Base-by-base conservation (phyloP, 2,797 vertebrate genomes). In the Ciconia nigra region DNA sequence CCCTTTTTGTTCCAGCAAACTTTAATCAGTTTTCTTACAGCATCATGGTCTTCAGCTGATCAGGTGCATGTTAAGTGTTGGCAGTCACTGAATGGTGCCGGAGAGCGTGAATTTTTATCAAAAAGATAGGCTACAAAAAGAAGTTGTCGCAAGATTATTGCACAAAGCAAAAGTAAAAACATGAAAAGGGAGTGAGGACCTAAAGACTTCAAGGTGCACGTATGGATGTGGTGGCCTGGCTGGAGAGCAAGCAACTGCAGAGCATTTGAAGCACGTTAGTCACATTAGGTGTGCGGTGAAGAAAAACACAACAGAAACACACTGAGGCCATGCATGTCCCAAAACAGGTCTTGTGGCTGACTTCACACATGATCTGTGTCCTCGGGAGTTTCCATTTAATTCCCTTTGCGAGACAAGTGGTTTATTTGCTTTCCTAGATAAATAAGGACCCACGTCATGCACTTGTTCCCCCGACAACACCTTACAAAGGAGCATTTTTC, bases 391-490 rank as follows among this genome's bases (percentile, higher is more conserved):
- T 92, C 96, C 90, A 96, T 87, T 89, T 35, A 92, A 94, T 66
- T 92, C 95, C 93, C 92, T 95, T 82, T 92, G 96, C 41, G 2
- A 89, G 94, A 35, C 39, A 13, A 96, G 83, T 0, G 58, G 93
- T 95, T 95, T 96, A 90, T 96, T 96, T 96, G 92, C 90, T 90
- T 79, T 96, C 83, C 95, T 79, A 94, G 93, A 92, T 84, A 87
- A 95, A 97, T 66, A 84, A 0, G 16, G 96, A 79, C 93, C 88
- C 94, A 84, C 77, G 35, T 94, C 92, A 82, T 31, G 96, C 96
- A 92, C 96, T 94, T 93, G 95, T 89, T 97, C 93, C 96, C 96
- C 86, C 26, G 59, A 95, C 89, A 96, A 70, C 95, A 42, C 90
- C 90, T 82, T 9, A 96, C 93, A 97, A 96, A 96, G 93, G 86